Conservation (phyloP, 2,113 vertebrate species). For the Rhineura floridana region DNA sequence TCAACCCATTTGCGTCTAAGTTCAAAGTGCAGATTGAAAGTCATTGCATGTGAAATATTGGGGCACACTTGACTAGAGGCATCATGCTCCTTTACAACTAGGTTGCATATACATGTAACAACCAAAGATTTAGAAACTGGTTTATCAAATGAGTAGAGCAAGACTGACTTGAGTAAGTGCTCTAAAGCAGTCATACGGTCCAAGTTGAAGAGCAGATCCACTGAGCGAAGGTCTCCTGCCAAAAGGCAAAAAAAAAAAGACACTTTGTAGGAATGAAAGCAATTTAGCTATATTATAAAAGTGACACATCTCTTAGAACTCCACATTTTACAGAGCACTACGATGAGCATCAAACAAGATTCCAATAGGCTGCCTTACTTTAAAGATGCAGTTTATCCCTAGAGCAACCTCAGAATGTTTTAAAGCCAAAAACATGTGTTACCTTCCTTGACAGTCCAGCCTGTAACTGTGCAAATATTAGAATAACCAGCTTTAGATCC, state of each 20-base stretch:
- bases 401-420: neutral
- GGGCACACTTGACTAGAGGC: constrained; percentile 65
- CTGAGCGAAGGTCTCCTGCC: constrained; percentile 74
- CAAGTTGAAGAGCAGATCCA: constrained; percentile 89
- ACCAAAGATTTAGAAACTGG: constrained; percentile 57
- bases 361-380: neutral
- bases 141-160: constrained; percentile 85
- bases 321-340: neutral
- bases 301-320: neutral
- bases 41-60: constrained; percentile 61
- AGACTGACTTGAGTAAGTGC: constrained; percentile 85
- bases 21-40: constrained; percentile 73
- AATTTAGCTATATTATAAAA: neutral
- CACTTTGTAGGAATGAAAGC: neutral
- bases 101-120: constrained; percentile 73
- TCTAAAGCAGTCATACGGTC: constrained; percentile 84
- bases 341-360: neutral
- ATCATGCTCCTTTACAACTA: constrained; percentile 74
- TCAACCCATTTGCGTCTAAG: constrained; percentile 82
- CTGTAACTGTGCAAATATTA: neutral
- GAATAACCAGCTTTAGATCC: too few relatives aligned
- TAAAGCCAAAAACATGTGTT: neutral
- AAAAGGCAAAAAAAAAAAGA: constrained; percentile 40
- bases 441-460: neutral
- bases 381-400: neutral